Base-by-base conservation (phyloP, 2,888 invertebrate species). In the Meta bourneti region DNA sequence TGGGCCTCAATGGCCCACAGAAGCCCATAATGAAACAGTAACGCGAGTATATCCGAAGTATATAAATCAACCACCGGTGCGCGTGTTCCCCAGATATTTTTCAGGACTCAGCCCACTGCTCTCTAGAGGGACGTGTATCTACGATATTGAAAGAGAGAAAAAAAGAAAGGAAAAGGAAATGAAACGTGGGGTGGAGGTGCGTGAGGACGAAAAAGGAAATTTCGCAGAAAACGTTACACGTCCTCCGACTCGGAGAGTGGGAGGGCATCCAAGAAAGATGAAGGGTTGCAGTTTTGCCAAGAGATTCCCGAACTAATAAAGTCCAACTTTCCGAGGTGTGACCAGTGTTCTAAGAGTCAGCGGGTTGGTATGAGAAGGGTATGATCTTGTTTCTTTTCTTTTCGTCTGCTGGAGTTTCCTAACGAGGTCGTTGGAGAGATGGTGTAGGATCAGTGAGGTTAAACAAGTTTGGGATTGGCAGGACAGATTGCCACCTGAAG, bases 251-350 rank as follows among this genome's bases (percentile, higher is more conserved):
- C 34, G 71, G 20, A 19, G 69, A 51, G 69, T 52, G 70, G 19
- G 52, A 54, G 34, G 19, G 70, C 52, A n/a, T 13, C 34, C 48
- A 34, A 83, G 48, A 34, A 72, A 84, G 72, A 61, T 84, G 61
- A 48, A 75, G 54, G 49, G 20, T 84, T 75, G 74, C 52, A 20
- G 54, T 51, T 52, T 49, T 54, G 48, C 61, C 87, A 70, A 72
- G 48, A 88, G 48, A 88, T 80, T 88, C 71, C n/a, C 34, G 48
- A 88, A 48, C 61, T 88, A 88, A 88, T 88, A 88, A 88, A 88
- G 71, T 74, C 87, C 49, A 9, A 51, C 34, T 85, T 20, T 86
- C 54, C 49, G 54, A 8, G 72, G 52, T 88, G 87, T 81, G 80
- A 87, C 72, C 74, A 48, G 87, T 69, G 80, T 80, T 80, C 74